A percentile compares a stretch with the other conserved stretches of the same genome.
These are phyloP conservation scores for Limnephilus lunatus DNA, from an alignment of 2,888 invertebrate species.

Conservation along the genomic window DNA sequence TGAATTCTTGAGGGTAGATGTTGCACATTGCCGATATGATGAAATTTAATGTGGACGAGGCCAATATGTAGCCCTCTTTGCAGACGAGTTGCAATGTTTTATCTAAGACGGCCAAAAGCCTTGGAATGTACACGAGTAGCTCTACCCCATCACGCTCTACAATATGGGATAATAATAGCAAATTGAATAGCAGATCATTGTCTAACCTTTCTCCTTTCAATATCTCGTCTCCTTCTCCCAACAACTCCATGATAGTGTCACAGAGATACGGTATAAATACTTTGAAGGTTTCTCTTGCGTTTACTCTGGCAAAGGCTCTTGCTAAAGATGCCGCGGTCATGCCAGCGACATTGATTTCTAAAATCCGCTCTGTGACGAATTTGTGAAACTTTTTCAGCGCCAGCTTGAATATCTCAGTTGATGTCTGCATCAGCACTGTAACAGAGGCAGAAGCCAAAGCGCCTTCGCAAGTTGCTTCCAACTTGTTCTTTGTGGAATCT, in stretches of 20 bases:
- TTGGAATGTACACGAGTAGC: constrained; percentile 81
- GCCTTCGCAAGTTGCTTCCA: constrained; percentile 85
- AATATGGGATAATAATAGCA: constrained; percentile 85
- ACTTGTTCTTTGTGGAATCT: constrained; percentile 80
- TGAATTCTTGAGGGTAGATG: constrained; percentile 80
- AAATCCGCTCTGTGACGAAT: constrained; percentile 85
- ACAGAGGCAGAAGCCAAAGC: constrained; percentile 83
- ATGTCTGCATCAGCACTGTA: constrained; percentile 85
- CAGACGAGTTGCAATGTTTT: constrained; percentile 83
- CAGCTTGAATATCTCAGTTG: constrained; percentile 79
- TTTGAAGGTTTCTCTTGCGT: constrained; percentile 83
- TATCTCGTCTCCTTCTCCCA: constrained; percentile 82
- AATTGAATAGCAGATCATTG: constrained; percentile 86
- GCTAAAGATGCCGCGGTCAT: constrained; percentile 86
- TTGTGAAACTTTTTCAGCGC: constrained; percentile 86
- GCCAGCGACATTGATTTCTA: constrained; percentile 91
- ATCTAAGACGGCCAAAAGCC: constrained; percentile 82
- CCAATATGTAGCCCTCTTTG: constrained; percentile 81
- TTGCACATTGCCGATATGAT: constrained; percentile 79
- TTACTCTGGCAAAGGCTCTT: constrained; percentile 81
- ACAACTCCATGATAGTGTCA: constrained; percentile 79
- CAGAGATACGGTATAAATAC: constrained; percentile 86
- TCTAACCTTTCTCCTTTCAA: constrained; percentile 87
- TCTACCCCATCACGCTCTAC: constrained; percentile 82
- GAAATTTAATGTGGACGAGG: constrained; percentile 80